Conservation (phyloP, 2,888 invertebrate genomes). For the Caenorhabditis japonica region DNA sequence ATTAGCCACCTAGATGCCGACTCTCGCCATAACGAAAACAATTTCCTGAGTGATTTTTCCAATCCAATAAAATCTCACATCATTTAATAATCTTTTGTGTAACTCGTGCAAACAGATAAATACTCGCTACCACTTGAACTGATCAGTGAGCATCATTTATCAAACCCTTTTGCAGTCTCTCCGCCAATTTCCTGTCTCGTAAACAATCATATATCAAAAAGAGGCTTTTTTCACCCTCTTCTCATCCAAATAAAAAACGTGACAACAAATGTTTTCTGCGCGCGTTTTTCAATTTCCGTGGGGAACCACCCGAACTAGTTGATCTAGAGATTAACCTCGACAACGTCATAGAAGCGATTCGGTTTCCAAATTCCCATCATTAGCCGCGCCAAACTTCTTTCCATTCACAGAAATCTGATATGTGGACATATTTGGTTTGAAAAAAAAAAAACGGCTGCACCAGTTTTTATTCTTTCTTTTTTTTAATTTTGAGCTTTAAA, state of each 20-base stretch:
- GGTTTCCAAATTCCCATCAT: constrained; percentile 47
- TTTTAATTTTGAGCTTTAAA: constrained; percentile 7
- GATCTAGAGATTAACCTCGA: neutral
- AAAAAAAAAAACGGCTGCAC: neutral
- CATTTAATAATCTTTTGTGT: no score
- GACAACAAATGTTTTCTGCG: constrained; percentile 1
- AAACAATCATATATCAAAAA: neutral
- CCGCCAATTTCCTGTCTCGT: neutral
- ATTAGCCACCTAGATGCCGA: no score
- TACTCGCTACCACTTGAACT: no score
- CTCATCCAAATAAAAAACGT: neutral
- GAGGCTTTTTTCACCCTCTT: neutral
- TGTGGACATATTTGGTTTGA: constrained; percentile 22
- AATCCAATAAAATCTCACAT: no score
- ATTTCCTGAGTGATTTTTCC: no score
- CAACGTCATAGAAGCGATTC: constrained; percentile 27
- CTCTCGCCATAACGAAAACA: no score
- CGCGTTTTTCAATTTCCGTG: constrained; percentile 20
- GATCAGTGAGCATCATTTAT: neutral
- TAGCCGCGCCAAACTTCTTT: constrained; percentile 34
- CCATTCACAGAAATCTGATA: constrained; percentile 43
- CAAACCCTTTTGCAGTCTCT: neutral
- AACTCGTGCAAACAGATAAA: no score
- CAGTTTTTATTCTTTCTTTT: neutral
- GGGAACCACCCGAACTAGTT: neutral